These are phyloP conservation scores for Zosterops hypoxanthus DNA, from an alignment of 2,113 vertebrate species.

Conservation along the genomic window DNA sequence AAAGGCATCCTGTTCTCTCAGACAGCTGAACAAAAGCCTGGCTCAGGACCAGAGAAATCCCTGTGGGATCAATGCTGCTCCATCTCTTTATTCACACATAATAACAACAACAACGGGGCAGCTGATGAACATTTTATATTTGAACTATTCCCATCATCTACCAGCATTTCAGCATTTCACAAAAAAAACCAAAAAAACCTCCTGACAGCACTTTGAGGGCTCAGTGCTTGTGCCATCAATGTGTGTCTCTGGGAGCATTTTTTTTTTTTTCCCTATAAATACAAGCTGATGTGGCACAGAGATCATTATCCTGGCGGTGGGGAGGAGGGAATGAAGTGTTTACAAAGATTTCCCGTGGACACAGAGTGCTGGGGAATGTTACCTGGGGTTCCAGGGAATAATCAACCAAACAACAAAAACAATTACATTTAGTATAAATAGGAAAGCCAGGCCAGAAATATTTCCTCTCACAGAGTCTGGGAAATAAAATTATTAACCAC, in stretches of 20 bases:
- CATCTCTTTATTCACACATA: neutral
- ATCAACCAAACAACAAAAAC: neutral
- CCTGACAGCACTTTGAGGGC: neutral
- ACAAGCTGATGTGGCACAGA: neutral
- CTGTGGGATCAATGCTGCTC: neutral
- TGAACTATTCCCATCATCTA: neutral
- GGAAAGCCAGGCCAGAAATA: neutral
- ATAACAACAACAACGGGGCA: neutral
- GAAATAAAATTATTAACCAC: neutral
- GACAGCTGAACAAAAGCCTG: neutral
- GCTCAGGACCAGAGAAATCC: neutral
- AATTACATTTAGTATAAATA: neutral
- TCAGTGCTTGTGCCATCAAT: neutral
- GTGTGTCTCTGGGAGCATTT: neutral
- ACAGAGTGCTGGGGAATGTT: neutral
- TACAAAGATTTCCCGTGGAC: neutral
- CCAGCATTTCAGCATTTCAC: neutral
- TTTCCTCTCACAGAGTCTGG: neutral
- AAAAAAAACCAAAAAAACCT: neutral
- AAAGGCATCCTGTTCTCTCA: neutral
- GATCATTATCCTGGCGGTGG: neutral
- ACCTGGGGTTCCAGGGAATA: neutral
- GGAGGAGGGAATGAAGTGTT: neutral
- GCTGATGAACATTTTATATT: neutral
- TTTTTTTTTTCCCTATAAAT: neutral